Conservation (phyloP, 2,113 vertebrate species). For the Callithrix jacchus region DNA sequence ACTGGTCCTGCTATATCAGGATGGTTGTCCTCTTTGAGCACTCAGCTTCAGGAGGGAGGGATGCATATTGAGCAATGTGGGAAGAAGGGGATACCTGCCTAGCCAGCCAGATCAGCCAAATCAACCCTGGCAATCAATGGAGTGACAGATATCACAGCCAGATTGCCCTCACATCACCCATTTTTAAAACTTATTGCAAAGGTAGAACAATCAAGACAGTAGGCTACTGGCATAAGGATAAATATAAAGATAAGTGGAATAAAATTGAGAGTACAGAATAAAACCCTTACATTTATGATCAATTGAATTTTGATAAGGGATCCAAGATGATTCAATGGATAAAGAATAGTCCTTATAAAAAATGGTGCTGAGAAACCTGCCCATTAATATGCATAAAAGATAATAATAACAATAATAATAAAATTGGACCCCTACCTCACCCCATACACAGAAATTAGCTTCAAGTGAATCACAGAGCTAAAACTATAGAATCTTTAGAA, state of each 20-base stretch:
- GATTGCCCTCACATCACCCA: no score
- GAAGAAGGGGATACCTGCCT: no score
- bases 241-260: not conserved
- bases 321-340: not conserved
- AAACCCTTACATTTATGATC: not conserved
- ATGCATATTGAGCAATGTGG: no score
- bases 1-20: no score
- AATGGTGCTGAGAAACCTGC: not conserved
- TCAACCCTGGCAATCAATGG: no score
- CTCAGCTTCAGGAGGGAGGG: no score
- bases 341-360: not conserved
- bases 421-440: not conserved
- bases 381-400: not conserved
- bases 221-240: not conserved
- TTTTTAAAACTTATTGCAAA: slow-evolving; percentile 45
- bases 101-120: no score
- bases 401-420: not conserved
- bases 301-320: slow-evolving; percentile 17
- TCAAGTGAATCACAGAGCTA: not conserved
- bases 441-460: not conserved
- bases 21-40: no score
- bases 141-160: no score
- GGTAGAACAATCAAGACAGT: not conserved
- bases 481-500: not conserved
- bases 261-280: not conserved